Evolutionary conservation across 2,888 invertebrate species (phyloP), one percentile per base, ranked within the genome.

Genomic region (Seladonia tumulorum): DNA sequence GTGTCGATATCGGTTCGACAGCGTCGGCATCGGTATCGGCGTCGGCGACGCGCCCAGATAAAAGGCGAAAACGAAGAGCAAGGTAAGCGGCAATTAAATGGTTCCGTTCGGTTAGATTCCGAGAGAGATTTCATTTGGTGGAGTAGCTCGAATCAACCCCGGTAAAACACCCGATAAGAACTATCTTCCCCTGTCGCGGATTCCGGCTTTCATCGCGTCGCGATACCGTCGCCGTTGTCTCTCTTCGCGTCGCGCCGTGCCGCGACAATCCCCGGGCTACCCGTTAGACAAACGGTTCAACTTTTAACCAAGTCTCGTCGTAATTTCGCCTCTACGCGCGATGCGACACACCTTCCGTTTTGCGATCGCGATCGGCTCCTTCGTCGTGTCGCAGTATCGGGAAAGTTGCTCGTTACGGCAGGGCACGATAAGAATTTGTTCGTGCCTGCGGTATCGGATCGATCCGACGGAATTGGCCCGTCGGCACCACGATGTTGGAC

Each of bases 151-250:
- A 12, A 18, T 29, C 60, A 29, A 14, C 42, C n/a, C 63, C 81
- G 53, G 70, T 45, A 63, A 83, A 81, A 83, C 74, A 60, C 72
- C 74, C 72, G 85, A 87, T 87, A 86, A 86, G 86, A 88, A 88
- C 76, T 70, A 86, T 73, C 25, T 49, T 71, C 16, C 35, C 60
- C 4, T 76, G 57, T 47, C 49, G 68, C 5, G 25, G 22, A 25
- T 10, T 47, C 42, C 3, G 12, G 68, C 39, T 39, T 22, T 68
- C 68, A 22, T 39, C 39, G 68, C 22, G 22, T 2, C 18, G 35
- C 35, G 25, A 2, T 63, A 63, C 16, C 60, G 60, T 25, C 14
- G 5, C 2, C 14, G 60, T 5, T 25, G 57, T 57, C 57, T 18
- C 16, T 16, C 1, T 18, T 49, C 18, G 49, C 18, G 47, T 47